These are phyloP conservation scores for Cynopterus sphinx DNA, from an alignment of 2,797 vertebrate species.

Conservation along the genomic window DNA sequence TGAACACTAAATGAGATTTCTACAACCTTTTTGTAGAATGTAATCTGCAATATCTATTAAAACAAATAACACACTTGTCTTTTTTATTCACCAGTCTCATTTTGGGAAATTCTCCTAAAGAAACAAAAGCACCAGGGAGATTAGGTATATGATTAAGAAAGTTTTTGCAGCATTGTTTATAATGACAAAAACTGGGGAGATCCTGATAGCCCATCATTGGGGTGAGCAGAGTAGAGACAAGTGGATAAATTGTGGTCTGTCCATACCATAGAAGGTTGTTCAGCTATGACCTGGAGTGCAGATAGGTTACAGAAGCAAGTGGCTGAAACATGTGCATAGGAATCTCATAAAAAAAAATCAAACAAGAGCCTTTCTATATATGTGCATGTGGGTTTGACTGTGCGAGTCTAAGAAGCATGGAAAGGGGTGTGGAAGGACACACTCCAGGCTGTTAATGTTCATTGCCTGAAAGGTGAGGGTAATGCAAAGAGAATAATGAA, in stretches of 20 bases:
- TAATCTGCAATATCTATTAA: conserved; percentile 56
- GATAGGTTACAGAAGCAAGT: background rate
- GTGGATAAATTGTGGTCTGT: background rate
- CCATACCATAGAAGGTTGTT: background rate
- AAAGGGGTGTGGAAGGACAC: background rate
- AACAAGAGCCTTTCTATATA: background rate
- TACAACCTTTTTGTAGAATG: conserved; percentile 35
- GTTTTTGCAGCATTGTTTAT: background rate
- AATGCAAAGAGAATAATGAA: background rate
- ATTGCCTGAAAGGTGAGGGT: background rate
- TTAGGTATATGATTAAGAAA: background rate
- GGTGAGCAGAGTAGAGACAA: background rate
- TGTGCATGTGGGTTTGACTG: background rate
- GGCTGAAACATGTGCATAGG: background rate
- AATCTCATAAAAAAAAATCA: background rate
- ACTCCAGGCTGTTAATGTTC: background rate
- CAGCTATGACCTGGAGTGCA: background rate
- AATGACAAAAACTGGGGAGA: background rate
- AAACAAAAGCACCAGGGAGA: conserved; percentile 4
- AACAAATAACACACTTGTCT: conserved; percentile 54
- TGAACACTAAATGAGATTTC: conserved; percentile 57
- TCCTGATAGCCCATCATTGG: background rate
- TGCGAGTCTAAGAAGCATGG: background rate
- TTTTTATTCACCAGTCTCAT: conserved; percentile 7
- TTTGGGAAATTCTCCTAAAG: conserved; percentile 46